Evolutionary conservation across 2,888 invertebrate genomes (phyloP), one percentile per base, ranked within the genome.

Genomic region (Lasioglossum zephyrum): DNA sequence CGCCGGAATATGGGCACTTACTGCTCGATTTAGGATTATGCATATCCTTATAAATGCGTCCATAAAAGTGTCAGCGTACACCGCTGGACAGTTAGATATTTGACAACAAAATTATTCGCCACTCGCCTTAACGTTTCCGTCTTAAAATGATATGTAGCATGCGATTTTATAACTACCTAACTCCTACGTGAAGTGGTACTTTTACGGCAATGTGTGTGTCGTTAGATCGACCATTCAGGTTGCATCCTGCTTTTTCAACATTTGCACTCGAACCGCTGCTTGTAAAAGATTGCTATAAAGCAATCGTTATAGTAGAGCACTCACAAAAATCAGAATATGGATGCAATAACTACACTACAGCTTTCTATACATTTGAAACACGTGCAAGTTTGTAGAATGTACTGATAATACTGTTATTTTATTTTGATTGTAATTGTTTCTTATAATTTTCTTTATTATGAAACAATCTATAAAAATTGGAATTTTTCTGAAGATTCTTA

Each of bases 1-100:
- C 41, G 70, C 39, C 41, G n/a, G n/a, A 41, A 47, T 73, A 73
- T 49, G 41, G 70, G 70, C 70, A 41, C 41, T 70, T 70, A 70
- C 70, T n/a, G 70, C 41, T 70, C 70, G 70, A 70, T 70, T 70
- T 70, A 70, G 70, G 70, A 70, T 70, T 70, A 70, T 70, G 70
- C 41, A 70, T 39, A 70, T 70, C 70, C 70, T 70, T 70, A 70
- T 70, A n/a, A 70, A 70, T 70, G 70, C n/a, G 70, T 5, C n/a
- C 41, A 41, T 70, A 70, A 70, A 70, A 70, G 70, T 70, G 70
- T 70, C 70, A 70, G n/a, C 70, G 41, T n/a, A n/a, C 70, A 70
- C 70, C 41, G 41, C 22, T 18, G 70, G 70, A 70, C 70, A 41
- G 39, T 13, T 70, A 41, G 70, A 70, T 70, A 70, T 41, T 70